Base-by-base conservation (phyloP, 2,888 invertebrate genomes). In the Thecocarcelia acutangulata region DNA sequence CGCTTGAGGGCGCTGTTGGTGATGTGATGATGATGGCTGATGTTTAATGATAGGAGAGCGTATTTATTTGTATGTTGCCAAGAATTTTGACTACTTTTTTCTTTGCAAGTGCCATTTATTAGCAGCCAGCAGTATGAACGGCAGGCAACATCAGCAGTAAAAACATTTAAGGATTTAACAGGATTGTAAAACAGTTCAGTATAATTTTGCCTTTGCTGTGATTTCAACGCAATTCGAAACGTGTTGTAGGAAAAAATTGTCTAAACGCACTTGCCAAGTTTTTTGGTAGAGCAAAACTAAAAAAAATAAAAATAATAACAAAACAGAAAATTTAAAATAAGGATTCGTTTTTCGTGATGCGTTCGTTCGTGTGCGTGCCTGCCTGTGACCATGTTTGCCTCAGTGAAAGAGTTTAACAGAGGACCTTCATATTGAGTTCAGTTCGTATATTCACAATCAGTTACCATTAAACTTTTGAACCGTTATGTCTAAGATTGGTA, bases 151-250 rank as follows among this genome's bases (percentile, higher is more conserved):
- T 79, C 75, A 77, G 68, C 66, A 70, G 73, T 74, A 76, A 76
- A 70, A 85, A 84, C 86, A 85, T 85, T 87, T 85, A 87, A 88
- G 87, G 86, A 87, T 86, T 85, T 84, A 84, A 85, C 85, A 85
- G 84, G 85, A 87, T 85, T 74, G 83, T 68, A 81, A 84, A 84
- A 85, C 84, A 81, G 86, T 86, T 88, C 87, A 88, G 88, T 88
- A 72, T 81, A 66, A 84, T 70, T 85, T 87, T 86, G 87, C 84
- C 85, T 85, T 86, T 84, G 86, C 85, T 80, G 84, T 86, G 89
- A 87, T 87, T 89, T 86, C 85, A 87, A 87, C 87, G 85, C 79
- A 79, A 66, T 78, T 72, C 17, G 61, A 59, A 46, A 46, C 44
- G 33, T 56, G 15, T 58, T 19, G 58, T 44, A 6, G 15, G 28